These are phyloP conservation scores for Panthera uncia DNA, from an alignment of 2,113 vertebrate species.

Conservation along the genomic window DNA sequence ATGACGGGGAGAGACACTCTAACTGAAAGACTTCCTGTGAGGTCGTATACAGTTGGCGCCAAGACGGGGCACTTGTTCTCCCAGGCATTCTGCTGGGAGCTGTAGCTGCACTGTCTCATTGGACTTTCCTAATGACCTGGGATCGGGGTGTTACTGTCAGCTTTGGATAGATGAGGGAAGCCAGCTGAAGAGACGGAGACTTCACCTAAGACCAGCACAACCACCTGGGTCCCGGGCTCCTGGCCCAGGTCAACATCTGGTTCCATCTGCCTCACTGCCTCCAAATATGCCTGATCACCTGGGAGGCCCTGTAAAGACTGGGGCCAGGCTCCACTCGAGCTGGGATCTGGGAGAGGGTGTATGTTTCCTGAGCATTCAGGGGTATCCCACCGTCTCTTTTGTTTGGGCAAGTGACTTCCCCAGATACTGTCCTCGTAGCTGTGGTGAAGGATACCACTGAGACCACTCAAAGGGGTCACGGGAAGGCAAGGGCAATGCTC, in stretches of 20 bases:
- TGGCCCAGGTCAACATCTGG: neutral
- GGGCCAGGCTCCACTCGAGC: neutral
- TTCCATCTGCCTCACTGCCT: neutral
- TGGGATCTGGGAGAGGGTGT: neutral
- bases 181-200: neutral
- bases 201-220: neutral
- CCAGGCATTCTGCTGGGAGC: neutral
- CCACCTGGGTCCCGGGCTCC: neutral
- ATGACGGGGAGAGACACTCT: neutral
- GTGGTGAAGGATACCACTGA: neutral
- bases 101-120: no score
- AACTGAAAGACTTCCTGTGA: neutral
- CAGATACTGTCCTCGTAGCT: neutral
- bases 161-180: neutral
- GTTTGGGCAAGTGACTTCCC: neutral
- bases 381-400: neutral
- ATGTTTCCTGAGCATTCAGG: no score
- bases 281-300: neutral
- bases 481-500: no score
- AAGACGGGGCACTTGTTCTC: neutral
- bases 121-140: no score
- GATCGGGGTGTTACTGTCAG: accelerated
- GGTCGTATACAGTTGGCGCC: no score
- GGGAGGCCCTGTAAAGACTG: neutral
- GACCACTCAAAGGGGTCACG: no score